Evolutionary conservation across 92 coral and sea anemone species (phyloP).

Genomic region (Paramuricea clavata): DNA sequence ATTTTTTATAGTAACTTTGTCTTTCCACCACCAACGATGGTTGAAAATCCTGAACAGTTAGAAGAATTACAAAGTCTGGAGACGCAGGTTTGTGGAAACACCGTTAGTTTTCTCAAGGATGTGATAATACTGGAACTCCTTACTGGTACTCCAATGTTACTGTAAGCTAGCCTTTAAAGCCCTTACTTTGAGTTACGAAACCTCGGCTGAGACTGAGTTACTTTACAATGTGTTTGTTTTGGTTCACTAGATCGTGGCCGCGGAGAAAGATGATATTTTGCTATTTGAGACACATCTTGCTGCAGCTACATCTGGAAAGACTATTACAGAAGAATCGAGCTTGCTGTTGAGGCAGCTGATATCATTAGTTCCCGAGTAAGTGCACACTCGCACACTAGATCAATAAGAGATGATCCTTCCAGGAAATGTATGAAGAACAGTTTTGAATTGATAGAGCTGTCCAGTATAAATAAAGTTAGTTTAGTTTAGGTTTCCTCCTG

Average conservation of each 20-base stretch:
- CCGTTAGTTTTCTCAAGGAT: no score
- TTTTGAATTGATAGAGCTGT: no score
- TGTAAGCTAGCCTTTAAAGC: no score
- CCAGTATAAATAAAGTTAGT: no score
- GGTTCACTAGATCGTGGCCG: constrained; percentile 77
- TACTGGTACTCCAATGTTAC: no score
- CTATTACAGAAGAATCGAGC: constrained; percentile 90
- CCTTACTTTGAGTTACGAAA: no score
- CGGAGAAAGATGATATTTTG: constrained; percentile 93
- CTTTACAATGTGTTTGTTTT: background rate
- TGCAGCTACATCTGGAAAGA: constrained; percentile 94
- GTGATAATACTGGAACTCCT: no score
- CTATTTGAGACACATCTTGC: constrained; percentile 97
- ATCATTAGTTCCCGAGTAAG: constrained; percentile 96
- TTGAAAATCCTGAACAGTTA: constrained; percentile 79
- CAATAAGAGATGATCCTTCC: no score
- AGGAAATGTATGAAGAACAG: no score
- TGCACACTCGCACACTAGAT: no score
- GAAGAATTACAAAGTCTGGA: constrained; percentile 88
- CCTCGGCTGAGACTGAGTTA: no score
- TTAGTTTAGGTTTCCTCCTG: no score
- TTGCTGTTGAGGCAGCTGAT: constrained; percentile 88
- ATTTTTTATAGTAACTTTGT: constrained; percentile 77
- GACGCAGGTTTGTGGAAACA: constrained; percentile 71
- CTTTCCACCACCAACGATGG: constrained; percentile 97